Base-by-base conservation (phyloP, 2,888 invertebrate genomes). In the Tetanocera ferruginea region DNA sequence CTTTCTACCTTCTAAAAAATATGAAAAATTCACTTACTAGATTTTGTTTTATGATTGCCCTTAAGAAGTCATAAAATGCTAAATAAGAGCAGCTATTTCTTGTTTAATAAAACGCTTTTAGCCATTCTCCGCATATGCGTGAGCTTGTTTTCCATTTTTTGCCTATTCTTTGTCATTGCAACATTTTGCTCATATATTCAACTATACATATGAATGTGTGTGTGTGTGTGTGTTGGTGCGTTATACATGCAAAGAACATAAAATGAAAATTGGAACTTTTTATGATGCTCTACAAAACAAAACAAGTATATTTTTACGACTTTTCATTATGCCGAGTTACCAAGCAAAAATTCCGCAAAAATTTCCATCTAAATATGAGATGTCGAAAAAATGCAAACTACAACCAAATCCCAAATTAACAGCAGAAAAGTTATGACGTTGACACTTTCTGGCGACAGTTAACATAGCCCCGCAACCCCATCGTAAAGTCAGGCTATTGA, bases 331-430 rank as follows among this genome's bases (percentile, higher is more conserved):
- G 34, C 17, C 25, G 3, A 28, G 73, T 28, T 23, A 37, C 52
- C 25, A 62, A 23, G 14, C 25, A 37, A 73, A 73, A 37, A 71
- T 71, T 52, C 37, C 11, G 28, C 28, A 60, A 28, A 60, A 28
- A 25, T 19, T 28, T 60, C 4, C 49, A 67, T 51, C 31, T 52
- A 17, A 37, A 72, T 37, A 57, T 60, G 57, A 43, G 72, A 57
- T 23, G 37, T 37, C 57, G 31, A 64, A 69, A 43, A 69, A 60
- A 62, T 43, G 62, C 73, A 23, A 74, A 62, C 49, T 28, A 49
- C 43, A 74, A 64, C 64, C 74, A 49, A 74, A 74, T 74, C 62
- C 74, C 64, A 49, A 74, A 66, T 73, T 62, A 64, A 73, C 73
- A 62, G 14, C 73, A 43, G 62, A 62, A 73, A 69, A 73, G 49